These are phyloP conservation scores for Pachymerium ferrugineum DNA, from an alignment of 2,888 invertebrate genomes.

Conservation along the genomic window DNA sequence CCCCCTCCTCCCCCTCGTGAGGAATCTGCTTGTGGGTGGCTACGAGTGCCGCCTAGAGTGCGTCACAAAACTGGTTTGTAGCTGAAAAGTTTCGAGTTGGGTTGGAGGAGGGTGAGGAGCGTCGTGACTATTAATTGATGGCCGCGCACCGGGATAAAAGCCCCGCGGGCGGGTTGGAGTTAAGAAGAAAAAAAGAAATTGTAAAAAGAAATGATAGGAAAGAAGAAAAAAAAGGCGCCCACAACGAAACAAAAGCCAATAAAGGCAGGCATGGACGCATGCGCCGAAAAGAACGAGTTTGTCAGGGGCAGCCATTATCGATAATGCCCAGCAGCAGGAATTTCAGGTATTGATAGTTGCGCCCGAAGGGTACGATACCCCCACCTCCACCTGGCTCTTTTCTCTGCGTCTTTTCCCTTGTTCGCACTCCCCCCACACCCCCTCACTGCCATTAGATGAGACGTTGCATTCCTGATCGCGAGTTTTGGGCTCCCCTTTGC, in stretches of 20 bases:
- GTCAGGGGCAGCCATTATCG: background rate
- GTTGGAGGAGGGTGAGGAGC: slow-evolving; percentile 19
- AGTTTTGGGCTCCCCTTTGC: background rate
- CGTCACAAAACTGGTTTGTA: slow-evolving; percentile 20
- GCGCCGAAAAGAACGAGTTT: background rate
- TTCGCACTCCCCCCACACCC: background rate
- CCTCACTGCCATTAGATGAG: background rate
- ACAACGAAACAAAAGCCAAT: slow-evolving; percentile 13
- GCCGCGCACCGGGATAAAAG: slow-evolving; percentile 9
- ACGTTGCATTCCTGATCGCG: slow-evolving; percentile 2
- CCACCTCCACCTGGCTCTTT: background rate
- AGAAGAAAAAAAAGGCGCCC: background rate
- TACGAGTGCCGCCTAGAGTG: slow-evolving; percentile 22
- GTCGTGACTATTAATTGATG: slow-evolving; percentile 27
- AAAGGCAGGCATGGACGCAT: too few species aligned
- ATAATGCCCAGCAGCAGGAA: slow-evolving; percentile 19
- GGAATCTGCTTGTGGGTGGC: slow-evolving; percentile 27
- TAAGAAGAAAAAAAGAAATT: background rate
- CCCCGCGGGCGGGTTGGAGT: background rate
- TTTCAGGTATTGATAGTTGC: slow-evolving; percentile 23
- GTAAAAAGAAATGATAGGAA: background rate
- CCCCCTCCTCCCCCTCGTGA: slow-evolving; percentile 22
- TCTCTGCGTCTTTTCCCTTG: background rate
- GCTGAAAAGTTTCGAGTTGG: background rate
- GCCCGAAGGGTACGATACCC: background rate